Percentiles rank a stretch among this genome's conserved stretches.
Conservation (phyloP, 1,140 invertebrate genomes). For the Panagrolaimus sp. region DNA sequence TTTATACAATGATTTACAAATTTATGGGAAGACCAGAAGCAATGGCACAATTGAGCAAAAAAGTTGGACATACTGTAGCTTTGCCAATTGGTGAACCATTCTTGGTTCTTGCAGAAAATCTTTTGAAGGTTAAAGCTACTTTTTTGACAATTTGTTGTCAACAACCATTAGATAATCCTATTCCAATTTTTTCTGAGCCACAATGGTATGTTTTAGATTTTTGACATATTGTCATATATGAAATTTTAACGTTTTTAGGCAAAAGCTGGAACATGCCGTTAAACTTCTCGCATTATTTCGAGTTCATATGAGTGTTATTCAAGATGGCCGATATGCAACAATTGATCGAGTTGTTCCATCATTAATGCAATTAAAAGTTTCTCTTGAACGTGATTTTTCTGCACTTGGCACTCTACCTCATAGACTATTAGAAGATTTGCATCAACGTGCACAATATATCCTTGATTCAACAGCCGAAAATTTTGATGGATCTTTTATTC, state of each 20-base stretch:
- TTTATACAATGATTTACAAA: neutral
- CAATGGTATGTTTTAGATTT: slow-evolving; percentile 26
- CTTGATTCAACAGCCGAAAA: slow-evolving; percentile 21
- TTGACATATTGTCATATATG: no score
- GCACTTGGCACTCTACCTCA: slow-evolving; percentile 18
- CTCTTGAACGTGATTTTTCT: slow-evolving; percentile 32
- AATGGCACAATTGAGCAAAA: neutral
- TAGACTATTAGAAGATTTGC: slow-evolving; percentile 22
- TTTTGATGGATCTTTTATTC: slow-evolving; percentile 38
- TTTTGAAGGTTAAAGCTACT: slow-evolving; percentile 16
- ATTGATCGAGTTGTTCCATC: slow-evolving; percentile 43
- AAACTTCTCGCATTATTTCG: slow-evolving; percentile 27
- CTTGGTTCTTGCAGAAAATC: neutral
- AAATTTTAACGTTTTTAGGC: slow-evolving; percentile 19
- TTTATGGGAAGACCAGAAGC: neutral
- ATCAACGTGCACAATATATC: slow-evolving; percentile 23
- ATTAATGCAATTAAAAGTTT: slow-evolving; percentile 32
- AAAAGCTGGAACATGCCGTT: slow-evolving; percentile 20
- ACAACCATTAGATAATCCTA: slow-evolving; percentile 14
- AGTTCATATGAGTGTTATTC: slow-evolving; percentile 27
- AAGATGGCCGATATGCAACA: slow-evolving; percentile 31
- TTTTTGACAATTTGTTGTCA: slow-evolving; percentile 23
- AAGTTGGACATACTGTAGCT: neutral
- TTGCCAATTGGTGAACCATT: slow-evolving; percentile 3
- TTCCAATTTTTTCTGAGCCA: slow-evolving; percentile 19